Evolutionary conservation across 2,113 vertebrate genomes (phyloP), one percentile per base, ranked within the genome.

Genomic region (Prunella fulvescens): DNA sequence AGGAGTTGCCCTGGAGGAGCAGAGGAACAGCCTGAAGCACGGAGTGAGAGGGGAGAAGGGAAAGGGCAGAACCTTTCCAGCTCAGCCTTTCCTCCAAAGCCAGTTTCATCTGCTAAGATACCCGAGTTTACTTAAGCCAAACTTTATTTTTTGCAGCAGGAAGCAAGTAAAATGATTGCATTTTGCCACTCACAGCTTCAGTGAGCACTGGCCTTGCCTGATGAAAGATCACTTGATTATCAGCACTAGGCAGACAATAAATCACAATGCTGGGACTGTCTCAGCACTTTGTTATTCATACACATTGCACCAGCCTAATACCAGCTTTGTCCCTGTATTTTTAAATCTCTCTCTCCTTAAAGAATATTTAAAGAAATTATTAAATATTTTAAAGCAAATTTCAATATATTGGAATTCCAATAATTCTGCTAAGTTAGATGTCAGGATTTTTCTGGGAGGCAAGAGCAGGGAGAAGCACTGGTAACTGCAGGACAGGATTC

Each of bases 181-280:
- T 87, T 67, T 83, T 93, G 81, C 39, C 61, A 67, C 66, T 93
- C 71, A 10, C 22, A 80, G 39, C 64, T 42, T 57, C 84, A 81
- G 26, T 4, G 51, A 70, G 64, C 54, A 7, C 11, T 31, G 77
- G 69, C 40, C 28, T 62, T 45, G 81, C 33, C 72, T 3, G 10
- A 66, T 78, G 70, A 89, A 85, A 76, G 82, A 79, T 53, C 66
- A 51, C 47, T 81, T 18, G 64, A 47, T 57, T 54, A n/a, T 44
- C 44, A 3, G 53, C 28, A 54, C 14, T 8, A 50, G 51, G 70
- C 70, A 74, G 81, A 26, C 51, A 79, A 58, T 50, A 70, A 95
- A 91, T 87, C 84, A 37, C 40, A 62, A 80, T 0, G 33, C 48
- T 72, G 29, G 1, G 26, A 26, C 51, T 74, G 23, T 3, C 83